Base-by-base conservation (phyloP, 2,888 invertebrate genomes). In the Heliconius ethilla region DNA sequence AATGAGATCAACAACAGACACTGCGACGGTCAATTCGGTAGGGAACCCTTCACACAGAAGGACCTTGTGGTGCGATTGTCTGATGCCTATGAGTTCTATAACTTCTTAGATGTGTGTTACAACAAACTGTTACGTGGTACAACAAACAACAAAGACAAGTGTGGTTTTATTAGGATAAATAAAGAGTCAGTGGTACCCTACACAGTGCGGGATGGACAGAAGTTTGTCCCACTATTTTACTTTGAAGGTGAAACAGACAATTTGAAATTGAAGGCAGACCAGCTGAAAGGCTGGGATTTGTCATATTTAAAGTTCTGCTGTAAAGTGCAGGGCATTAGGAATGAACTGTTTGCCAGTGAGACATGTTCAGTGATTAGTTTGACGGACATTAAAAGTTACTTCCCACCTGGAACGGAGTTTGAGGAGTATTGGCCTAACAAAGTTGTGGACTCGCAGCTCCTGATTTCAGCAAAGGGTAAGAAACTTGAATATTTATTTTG, bases 361-460 rank as follows among this genome's bases (percentile, higher is more conserved):
- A 97, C 97, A 15, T 98, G 98, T 91, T 97, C 97, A 76, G 98
- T 98, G 85, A 98, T 98, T 80, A 98, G 98, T 94, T 95, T 98
- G 84, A 96, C 97, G 65, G 98, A 98, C 91, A 98, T 98, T 84
- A 97, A 97, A 89, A 97, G 97, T 89, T 98, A 98, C 88, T 98
- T 98, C 86, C 98, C 98, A 0, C 97, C 97, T 13, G 97, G 97
- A 37, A 98, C 98, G 0, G 96, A 97, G 84, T 98, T 98, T 87
- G 98, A 98, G 88, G 98, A 98, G 86, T 98, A 98, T 90, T 98
- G 98, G 98, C 98, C 98, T 0, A 97, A 97, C 88, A 98, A 98
- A 92, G 97, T 97, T 78, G 96, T 97, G 82, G 98, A 98, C 86
- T 96, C 97, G 0, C 97, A 97, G 88, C 94, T 97, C 29, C 91